Percentiles rank a stretch among this genome's conserved stretches.
phyloP scores from a whole-genome alignment of 2,797 vertebrate species.

The Ambastaia sidthimunki region DNA sequence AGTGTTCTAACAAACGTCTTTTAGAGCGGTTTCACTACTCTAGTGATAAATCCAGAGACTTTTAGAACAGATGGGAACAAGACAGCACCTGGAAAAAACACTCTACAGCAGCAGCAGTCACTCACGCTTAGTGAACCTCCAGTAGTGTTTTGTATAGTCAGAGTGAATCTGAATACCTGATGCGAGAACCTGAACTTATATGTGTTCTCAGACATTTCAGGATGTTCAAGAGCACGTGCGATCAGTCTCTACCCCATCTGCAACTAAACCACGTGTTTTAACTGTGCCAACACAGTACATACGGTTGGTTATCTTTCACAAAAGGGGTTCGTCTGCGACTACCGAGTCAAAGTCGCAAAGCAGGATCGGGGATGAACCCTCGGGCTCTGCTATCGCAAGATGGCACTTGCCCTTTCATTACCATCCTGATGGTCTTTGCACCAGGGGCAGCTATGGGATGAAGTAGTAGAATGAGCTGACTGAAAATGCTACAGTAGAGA shows the following conservation, averaged over 20 bases:
- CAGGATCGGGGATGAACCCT: neutral
- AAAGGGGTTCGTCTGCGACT: neutral
- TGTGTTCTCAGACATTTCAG: neutral
- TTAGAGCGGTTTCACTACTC: neutral
- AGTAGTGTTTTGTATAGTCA: constrained; percentile 37
- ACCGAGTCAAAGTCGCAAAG: neutral
- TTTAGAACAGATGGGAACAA: constrained; percentile 36
- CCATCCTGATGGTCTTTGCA: constrained; percentile 3
- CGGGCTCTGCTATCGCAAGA: neutral
- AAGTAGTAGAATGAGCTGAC: constrained; percentile 21
- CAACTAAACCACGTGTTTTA: constrained; percentile 3
- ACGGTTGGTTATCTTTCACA: neutral
- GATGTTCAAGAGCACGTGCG: neutral
- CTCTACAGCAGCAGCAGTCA: constrained; percentile 42
- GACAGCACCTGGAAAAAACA: constrained; percentile 40
- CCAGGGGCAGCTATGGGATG: constrained; percentile 29
- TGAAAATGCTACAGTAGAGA: constrained; percentile 55
- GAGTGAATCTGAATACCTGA: constrained; percentile 9
- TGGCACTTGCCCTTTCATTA: constrained; percentile 17
- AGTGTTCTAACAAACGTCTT: neutral
- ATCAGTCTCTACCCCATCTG: neutral
- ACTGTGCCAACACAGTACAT: neutral
- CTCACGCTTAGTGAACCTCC: constrained; percentile 7
- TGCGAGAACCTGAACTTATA: constrained; percentile 9
- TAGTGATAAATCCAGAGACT: constrained; percentile 10